A percentile compares a stretch with the other conserved stretches of the same genome.
phyloP scores from a whole-genome alignment of 2,888 invertebrate species.

The Danaus chrysippus region DNA sequence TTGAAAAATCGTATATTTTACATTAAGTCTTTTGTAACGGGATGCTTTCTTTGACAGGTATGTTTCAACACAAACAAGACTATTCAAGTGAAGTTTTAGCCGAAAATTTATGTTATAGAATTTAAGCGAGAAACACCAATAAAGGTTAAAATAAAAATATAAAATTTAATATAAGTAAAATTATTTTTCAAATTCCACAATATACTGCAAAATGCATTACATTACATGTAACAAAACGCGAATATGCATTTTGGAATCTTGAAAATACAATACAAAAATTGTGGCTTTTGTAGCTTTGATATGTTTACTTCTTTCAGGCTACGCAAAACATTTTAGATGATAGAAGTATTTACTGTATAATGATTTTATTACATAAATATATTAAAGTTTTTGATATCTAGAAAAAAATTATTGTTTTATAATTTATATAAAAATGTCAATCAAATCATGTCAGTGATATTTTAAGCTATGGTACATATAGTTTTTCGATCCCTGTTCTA shows the following conservation, averaged over 20 bases:
- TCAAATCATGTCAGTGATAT: not conserved
- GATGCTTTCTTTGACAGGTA: too few species aligned
- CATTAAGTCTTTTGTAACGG: too few species aligned
- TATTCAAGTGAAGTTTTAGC: too few species aligned
- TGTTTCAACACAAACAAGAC: too few species aligned
- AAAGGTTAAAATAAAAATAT: constrained; percentile 1
- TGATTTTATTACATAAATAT: too few species aligned
- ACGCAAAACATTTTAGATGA: not conserved
- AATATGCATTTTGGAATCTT: constrained; percentile 2
- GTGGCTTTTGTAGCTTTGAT: not conserved
- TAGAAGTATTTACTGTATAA: not conserved
- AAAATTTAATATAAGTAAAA: not conserved
- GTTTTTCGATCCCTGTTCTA: too few species aligned
- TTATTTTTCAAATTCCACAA: constrained; percentile 1
- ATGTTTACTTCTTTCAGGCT: not conserved
- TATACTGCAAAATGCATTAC: constrained; percentile 7
- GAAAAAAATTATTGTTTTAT: too few species aligned
- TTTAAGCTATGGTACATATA: not conserved
- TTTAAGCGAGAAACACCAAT: too few species aligned
- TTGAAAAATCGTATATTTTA: too few species aligned
- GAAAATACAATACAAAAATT: constrained; percentile 11
- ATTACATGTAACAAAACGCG: not conserved
- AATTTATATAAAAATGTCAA: too few species aligned
- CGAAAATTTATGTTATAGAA: too few species aligned
- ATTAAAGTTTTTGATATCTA: too few species aligned